Percentiles rank a stretch among this genome's conserved stretches.
Conservation (phyloP, 2,113 vertebrate species). For the Prolemur simus region DNA sequence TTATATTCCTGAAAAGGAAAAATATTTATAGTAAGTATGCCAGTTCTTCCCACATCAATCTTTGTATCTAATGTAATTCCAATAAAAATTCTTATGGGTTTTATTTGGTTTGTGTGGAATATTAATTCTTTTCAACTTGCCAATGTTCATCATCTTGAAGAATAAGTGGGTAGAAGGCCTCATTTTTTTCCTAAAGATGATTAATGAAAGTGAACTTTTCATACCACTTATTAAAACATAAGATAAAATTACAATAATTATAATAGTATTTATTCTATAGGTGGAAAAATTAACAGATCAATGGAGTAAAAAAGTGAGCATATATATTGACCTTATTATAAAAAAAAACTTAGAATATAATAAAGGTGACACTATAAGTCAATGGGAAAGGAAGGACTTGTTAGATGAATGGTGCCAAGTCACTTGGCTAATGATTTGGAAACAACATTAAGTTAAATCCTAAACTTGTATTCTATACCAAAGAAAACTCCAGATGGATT, state of each 20-base stretch:
- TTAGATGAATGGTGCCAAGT: background rate
- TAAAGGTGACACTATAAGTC: background rate
- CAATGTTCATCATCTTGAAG: constrained; percentile 28
- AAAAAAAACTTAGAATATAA: background rate
- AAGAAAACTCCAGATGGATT: constrained; percentile 52
- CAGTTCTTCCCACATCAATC: constrained; percentile 32
- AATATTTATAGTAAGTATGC: background rate
- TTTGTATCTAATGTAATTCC: constrained; percentile 47
- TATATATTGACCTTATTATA: background rate
- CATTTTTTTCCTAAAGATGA: background rate
- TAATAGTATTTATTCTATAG: background rate
- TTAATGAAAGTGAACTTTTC: constrained; percentile 41
- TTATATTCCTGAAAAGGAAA: constrained; percentile 28
- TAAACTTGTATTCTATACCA: background rate
- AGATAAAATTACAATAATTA: constrained; percentile 30
- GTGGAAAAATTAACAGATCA: constrained; percentile 14
- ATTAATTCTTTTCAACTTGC: constrained; percentile 50
- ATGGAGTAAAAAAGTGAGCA: background rate
- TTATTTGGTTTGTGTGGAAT: constrained; percentile 41
- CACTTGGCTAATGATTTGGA: background rate
- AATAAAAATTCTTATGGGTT: constrained; percentile 16
- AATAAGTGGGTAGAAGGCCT: background rate
- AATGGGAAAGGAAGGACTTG: background rate
- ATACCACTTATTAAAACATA: constrained; percentile 26
- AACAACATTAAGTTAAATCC: background rate